phyloP scores from a whole-genome alignment of 2,797 vertebrate genomes.

The Manis crassicaudata region DNA sequence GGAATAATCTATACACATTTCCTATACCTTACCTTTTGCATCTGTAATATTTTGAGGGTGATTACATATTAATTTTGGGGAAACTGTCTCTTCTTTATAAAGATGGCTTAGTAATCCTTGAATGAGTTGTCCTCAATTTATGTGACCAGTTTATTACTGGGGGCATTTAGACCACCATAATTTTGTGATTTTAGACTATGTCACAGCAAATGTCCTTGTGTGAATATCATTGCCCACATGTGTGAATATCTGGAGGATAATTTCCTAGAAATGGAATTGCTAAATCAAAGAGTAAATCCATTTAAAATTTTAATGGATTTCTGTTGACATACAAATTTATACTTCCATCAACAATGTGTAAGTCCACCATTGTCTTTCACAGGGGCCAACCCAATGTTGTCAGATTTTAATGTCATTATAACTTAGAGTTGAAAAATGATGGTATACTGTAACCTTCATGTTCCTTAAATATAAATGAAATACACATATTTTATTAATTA shows the following conservation, averaged over 20 bases:
- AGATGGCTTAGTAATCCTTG: background rate
- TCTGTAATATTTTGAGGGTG: background rate
- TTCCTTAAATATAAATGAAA: background rate
- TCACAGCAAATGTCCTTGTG: background rate
- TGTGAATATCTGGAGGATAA: background rate
- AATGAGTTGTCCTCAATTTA: background rate
- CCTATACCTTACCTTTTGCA: background rate
- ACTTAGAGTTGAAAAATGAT: background rate
- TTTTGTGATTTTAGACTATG: conserved; percentile 43
- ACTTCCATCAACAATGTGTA: background rate
- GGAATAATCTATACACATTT: background rate
- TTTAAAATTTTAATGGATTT: background rate
- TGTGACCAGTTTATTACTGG: background rate
- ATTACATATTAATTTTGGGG: background rate
- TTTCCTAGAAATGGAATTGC: background rate
- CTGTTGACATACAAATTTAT: background rate
- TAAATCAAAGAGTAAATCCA: background rate
- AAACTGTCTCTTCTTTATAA: background rate
- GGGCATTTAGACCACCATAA: background rate
- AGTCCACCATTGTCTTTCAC: background rate
- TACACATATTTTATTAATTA: background rate
- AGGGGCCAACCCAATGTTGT: background rate
- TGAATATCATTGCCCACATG: background rate
- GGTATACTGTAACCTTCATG: background rate
- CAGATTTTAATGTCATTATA: background rate